A percentile compares a stretch with the other conserved stretches of the same genome.
These are phyloP conservation scores for Megalurothrips usitatus DNA, from an alignment of 2,888 invertebrate species.

Conservation along the genomic window DNA sequence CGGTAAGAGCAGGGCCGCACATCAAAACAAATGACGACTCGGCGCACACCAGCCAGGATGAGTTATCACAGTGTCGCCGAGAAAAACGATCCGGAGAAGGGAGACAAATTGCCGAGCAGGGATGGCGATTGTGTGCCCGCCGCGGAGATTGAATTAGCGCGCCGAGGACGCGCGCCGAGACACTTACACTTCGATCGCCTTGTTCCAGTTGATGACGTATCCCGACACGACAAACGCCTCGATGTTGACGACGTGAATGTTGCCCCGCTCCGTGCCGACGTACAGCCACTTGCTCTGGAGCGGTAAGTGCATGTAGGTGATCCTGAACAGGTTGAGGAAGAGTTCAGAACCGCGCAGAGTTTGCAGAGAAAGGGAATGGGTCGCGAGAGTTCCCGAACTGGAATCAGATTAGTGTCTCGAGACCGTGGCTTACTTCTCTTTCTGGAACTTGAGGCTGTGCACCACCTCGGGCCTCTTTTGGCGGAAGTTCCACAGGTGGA, in stretches of 20 bases:
- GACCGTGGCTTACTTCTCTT: slow-evolving; percentile 90
- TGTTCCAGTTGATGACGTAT: slow-evolving; percentile 99
- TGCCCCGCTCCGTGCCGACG: slow-evolving; percentile 96
- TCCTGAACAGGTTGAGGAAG: too few species aligned
- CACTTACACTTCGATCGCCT: slow-evolving; percentile 98
- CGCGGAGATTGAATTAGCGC: too few species aligned
- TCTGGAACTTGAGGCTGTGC: slow-evolving; percentile 94
- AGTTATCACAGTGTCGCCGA: too few species aligned
- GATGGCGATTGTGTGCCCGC: too few species aligned
- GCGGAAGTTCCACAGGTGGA: slow-evolving; percentile 96
- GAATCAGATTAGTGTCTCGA: too few species aligned
- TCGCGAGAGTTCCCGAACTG: too few species aligned
- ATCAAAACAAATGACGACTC: slow-evolving; percentile 1
- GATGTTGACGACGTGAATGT: slow-evolving; percentile 95
- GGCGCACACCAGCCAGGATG: background rate
- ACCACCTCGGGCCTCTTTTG: slow-evolving; percentile 92
- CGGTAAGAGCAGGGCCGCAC: slow-evolving; percentile 39
- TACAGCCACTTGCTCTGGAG: slow-evolving; percentile 98
- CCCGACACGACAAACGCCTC: slow-evolving; percentile 95
- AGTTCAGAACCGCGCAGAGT: too few species aligned
- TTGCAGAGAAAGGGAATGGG: too few species aligned
- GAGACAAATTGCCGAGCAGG: too few species aligned
- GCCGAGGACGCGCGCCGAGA: background rate
- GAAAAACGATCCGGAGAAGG: too few species aligned
- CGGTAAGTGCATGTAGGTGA: slow-evolving; percentile 91